Conservation (phyloP, 2,797 vertebrate genomes). For the Lutra lutra region DNA sequence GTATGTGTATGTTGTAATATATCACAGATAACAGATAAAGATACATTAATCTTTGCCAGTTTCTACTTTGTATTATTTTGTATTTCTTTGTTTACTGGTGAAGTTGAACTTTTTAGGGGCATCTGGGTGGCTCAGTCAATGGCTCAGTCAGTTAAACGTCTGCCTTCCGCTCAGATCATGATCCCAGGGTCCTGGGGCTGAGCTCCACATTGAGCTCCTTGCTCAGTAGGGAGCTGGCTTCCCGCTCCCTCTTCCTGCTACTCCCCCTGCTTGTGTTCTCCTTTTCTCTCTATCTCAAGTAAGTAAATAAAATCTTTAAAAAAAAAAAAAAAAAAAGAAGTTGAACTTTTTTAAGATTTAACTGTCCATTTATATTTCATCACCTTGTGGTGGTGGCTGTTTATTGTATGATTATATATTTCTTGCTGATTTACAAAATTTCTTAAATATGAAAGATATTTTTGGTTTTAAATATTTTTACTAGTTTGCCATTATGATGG, state of each 20-base stretch:
- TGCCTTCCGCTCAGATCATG: not conserved
- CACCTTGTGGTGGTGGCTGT: not conserved
- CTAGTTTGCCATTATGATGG: constrained; percentile 3
- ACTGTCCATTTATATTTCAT: constrained; percentile 9
- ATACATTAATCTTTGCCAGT: not conserved
- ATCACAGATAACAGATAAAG: not conserved
- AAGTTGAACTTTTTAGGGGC: constrained; percentile 43
- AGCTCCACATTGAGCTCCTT: not conserved
- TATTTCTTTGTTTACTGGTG: constrained; percentile 43
- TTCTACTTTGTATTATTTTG: constrained; percentile 48
- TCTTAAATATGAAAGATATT: constrained; percentile 28
- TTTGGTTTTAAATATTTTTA: constrained; percentile 49
- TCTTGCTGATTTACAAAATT: constrained; percentile 18
- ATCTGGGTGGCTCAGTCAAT: not conserved
- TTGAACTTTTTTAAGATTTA: not conserved
- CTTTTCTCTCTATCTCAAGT: not conserved
- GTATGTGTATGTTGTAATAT: not conserved
- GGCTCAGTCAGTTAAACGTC: not conserved
- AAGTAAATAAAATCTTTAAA: not conserved
- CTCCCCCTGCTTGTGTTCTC: not conserved
- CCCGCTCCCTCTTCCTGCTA: not conserved
- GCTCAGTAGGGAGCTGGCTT: not conserved
- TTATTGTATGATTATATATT: constrained; percentile 27
- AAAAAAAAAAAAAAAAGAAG: too few relatives aligned
- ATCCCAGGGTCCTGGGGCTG: not conserved